Percentiles rank a stretch among this genome's conserved stretches.
Conservation (phyloP, 1,140 invertebrate genomes). For the Telenomus remus region DNA sequence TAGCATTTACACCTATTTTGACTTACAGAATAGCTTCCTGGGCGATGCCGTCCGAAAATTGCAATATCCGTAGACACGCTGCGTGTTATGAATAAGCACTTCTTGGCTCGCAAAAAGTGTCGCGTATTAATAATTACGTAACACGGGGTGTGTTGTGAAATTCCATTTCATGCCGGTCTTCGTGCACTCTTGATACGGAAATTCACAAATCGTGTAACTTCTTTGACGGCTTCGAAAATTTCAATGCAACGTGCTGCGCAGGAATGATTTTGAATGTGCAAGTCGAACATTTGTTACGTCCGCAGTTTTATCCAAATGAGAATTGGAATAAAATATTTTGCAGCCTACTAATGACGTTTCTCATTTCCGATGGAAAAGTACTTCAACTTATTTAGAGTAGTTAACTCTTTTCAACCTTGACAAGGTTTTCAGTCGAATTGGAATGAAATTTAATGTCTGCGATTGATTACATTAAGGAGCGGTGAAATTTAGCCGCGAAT, state of each 20-base stretch:
- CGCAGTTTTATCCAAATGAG: neutral
- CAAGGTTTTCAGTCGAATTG: neutral
- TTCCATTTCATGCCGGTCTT: conserved; percentile 23
- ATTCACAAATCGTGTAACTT: conserved; percentile 30
- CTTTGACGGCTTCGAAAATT: conserved; percentile 31
- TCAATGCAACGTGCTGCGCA: conserved; percentile 13
- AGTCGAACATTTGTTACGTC: conserved; percentile 1
- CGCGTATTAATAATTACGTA: conserved; percentile 39
- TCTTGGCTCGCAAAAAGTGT: conserved; percentile 30
- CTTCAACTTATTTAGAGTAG: too few species aligned
- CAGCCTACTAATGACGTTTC: too few species aligned
- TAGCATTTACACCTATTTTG: conserved; percentile 57
- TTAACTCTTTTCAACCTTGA: neutral
- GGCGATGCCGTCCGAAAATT: conserved; percentile 54
- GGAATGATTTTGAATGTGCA: neutral
- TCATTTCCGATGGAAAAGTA: too few species aligned
- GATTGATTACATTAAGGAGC: conserved; percentile 9
- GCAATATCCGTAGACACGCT: conserved; percentile 55
- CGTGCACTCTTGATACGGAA: conserved; percentile 27
- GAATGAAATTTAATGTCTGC: neutral
- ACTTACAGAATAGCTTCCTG: conserved; percentile 58
- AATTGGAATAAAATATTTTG: too few species aligned
- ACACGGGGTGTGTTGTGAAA: neutral
- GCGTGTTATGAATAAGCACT: conserved; percentile 48
- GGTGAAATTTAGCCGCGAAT: conserved; percentile 1